Conservation (phyloP, 1,140 invertebrate species). For the Oreohelix idahoensis region DNA sequence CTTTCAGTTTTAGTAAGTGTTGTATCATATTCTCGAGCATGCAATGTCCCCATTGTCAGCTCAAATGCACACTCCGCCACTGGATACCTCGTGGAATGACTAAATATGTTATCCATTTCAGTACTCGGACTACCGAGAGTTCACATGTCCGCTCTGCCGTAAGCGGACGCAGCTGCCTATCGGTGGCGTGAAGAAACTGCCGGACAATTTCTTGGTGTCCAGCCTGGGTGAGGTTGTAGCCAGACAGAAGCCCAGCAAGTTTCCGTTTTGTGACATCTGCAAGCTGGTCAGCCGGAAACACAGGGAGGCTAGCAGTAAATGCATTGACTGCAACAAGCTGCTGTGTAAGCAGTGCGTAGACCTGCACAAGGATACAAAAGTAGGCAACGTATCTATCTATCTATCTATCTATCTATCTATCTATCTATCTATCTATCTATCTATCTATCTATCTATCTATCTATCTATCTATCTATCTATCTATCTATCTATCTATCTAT, state of each 20-base stretch:
- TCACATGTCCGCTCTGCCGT: slow-evolving; percentile 74
- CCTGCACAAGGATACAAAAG: slow-evolving; percentile 71
- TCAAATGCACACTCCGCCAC: too few species aligned
- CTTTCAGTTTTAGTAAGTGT: too few species aligned
- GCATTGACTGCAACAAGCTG: slow-evolving; percentile 74
- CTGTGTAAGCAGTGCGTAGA: slow-evolving; percentile 72
- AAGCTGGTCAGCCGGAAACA: slow-evolving; percentile 71
- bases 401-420: neutral
- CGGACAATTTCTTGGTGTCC: slow-evolving; percentile 74
- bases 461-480: neutral
- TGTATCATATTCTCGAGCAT: too few species aligned
- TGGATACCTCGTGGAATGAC: too few species aligned
- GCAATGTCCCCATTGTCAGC: too few species aligned
- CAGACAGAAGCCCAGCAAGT: slow-evolving; percentile 70
- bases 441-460: neutral
- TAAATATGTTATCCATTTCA: too few species aligned
- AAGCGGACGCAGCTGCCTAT: slow-evolving; percentile 73
- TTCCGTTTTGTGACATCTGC: slow-evolving; percentile 73
- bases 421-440: neutral
- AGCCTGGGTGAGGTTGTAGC: slow-evolving; percentile 69
- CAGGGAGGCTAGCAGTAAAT: slow-evolving; percentile 72
- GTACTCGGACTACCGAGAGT: slow-evolving; percentile 73
- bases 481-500: neutral
- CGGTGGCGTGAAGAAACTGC: slow-evolving; percentile 73
- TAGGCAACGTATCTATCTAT: neutral